These are phyloP conservation scores for Trochalopteron elliotii DNA, from an alignment of 2,113 vertebrate genomes.

Conservation along the genomic window DNA sequence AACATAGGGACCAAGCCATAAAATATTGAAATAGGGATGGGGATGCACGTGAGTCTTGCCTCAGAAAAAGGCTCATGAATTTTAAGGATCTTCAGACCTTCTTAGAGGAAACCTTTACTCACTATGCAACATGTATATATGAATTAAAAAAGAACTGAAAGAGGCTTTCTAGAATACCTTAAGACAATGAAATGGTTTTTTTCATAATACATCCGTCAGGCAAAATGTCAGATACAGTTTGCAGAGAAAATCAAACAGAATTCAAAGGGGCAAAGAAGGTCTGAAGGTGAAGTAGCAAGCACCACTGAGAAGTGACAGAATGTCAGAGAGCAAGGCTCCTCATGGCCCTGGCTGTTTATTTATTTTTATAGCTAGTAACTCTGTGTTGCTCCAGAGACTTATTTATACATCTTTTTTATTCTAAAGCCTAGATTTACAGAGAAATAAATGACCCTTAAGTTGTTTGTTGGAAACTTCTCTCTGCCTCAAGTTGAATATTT, in stretches of 20 bases:
- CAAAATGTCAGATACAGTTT: constrained; percentile 9
- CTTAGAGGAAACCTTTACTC: neutral
- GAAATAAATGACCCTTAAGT: neutral
- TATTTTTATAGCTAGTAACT: constrained; percentile 11
- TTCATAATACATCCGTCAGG: neutral
- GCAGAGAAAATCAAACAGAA: constrained; percentile 21
- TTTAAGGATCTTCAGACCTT: constrained; percentile 25
- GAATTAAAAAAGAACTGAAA: neutral
- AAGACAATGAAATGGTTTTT: neutral
- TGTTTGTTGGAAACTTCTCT: neutral
- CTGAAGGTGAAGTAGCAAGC: constrained; percentile 11
- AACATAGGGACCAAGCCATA: neutral
- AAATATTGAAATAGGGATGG: constrained; percentile 21
- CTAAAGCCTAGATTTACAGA: neutral
- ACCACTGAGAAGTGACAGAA: constrained; percentile 7
- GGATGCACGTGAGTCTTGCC: neutral
- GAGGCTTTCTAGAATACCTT: neutral
- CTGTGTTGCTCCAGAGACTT: neutral
- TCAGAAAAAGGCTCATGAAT: constrained; percentile 31
- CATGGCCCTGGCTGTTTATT: neutral
- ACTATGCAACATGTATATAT: neutral
- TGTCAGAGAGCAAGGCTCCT: constrained; percentile 1
- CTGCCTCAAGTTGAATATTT: neutral
- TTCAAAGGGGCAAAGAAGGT: constrained; percentile 11
- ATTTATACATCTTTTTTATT: neutral